phyloP scores from a whole-genome alignment of 2,113 vertebrate genomes.

The Alethe diademata region DNA sequence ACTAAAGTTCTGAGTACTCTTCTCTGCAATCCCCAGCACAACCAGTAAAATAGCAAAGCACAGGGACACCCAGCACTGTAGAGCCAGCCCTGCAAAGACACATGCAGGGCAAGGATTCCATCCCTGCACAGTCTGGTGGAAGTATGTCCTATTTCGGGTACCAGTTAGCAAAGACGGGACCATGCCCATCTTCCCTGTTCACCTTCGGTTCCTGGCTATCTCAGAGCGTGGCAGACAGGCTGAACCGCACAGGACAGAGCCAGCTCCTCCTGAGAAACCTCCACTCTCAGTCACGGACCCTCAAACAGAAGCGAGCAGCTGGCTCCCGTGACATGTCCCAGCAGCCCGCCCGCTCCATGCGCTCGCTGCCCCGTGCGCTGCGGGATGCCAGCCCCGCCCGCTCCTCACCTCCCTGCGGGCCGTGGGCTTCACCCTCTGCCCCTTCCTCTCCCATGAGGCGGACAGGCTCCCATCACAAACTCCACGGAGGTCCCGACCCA shows the following conservation, averaged over 20 bases:
- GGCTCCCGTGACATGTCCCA: neutral
- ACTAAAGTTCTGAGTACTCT: neutral
- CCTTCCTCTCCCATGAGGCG: neutral
- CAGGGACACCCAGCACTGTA: neutral
- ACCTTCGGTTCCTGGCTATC: neutral
- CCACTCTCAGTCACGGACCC: neutral
- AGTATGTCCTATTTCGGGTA: accelerated
- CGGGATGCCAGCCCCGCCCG: neutral
- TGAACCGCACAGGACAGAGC: neutral
- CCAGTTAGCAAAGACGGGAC: neutral
- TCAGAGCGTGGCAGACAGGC: neutral
- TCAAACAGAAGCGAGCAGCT: accelerated
- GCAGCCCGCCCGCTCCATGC: neutral
- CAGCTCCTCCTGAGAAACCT: neutral
- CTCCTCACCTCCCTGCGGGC: neutral
- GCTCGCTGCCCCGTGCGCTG: accelerated
- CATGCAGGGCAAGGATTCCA: neutral
- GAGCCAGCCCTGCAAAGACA: neutral
- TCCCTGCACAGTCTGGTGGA: neutral
- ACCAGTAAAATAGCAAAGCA: neutral
- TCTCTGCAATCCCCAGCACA: neutral
- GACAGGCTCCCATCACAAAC: neutral
- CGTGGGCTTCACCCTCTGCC: accelerated
- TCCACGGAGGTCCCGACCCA: neutral
- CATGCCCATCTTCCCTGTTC: neutral